phyloP scores from a whole-genome alignment of 1,140 invertebrate species.

The Conus ventricosus region DNA sequence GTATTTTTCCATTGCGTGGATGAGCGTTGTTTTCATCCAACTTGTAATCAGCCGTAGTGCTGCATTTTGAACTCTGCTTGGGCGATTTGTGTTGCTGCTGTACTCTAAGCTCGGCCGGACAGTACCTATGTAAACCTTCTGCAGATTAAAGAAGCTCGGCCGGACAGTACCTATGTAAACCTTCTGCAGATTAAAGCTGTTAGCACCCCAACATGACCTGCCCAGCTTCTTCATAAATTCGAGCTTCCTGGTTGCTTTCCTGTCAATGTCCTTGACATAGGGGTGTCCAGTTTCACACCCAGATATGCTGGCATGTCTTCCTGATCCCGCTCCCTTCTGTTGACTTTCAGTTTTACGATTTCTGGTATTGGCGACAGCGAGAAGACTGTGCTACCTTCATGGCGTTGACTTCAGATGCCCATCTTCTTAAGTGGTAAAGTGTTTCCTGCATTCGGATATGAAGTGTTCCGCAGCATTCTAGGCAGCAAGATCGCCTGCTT shows the following conservation, averaged over 20 bases:
- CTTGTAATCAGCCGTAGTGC: slow-evolving; percentile 19
- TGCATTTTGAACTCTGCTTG: slow-evolving; percentile 2
- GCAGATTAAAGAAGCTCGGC: slow-evolving; percentile 15
- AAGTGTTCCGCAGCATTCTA: no score
- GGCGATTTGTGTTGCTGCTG: background rate
- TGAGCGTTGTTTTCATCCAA: slow-evolving; percentile 30
- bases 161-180: slow-evolving; percentile 29
- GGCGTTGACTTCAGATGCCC: no score
- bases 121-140: slow-evolving; percentile 23
- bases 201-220: slow-evolving; percentile 11
- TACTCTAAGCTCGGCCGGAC: slow-evolving; percentile 24
- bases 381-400: background rate
- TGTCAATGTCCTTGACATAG: background rate
- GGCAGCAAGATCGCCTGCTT: no score
- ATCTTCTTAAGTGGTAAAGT: no score
- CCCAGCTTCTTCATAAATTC: slow-evolving; percentile 26
- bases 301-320: background rate
- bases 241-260: no score
- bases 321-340: background rate
- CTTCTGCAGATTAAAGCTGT: slow-evolving; percentile 10
- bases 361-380: background rate
- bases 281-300: background rate
- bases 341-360: background rate
- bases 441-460: background rate
- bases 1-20: background rate